Evolutionary conservation across 2,888 invertebrate species (phyloP).

Genomic region (Nematopogon swammerdamellus): DNA sequence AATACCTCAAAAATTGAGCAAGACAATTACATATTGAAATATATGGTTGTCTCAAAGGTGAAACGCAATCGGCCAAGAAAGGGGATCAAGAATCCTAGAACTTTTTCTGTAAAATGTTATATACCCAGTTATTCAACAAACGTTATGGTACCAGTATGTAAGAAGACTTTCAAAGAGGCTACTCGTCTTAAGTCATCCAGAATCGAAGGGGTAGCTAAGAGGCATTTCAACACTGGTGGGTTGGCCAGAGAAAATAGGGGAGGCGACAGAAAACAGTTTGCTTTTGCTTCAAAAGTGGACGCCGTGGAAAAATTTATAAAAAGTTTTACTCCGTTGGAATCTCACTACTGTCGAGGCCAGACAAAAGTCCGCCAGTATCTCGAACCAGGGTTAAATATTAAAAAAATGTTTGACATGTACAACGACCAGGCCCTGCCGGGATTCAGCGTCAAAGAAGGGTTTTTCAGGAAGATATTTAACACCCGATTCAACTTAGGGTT

Average conservation of each 20-base stretch:
- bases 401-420: slow-evolving; percentile 5
- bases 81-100: no score
- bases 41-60: no score
- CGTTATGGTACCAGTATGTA: no score
- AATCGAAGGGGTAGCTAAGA: neutral
- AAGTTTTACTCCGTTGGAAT: neutral
- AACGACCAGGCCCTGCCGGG: slow-evolving; percentile 3
- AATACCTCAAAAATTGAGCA: no score
- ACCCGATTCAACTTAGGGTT: slow-evolving; percentile 9
- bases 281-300: neutral
- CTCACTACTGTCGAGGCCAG: neutral
- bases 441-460: slow-evolving; percentile 1
- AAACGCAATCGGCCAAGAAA: no score
- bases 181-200: no score
- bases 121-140: no score
- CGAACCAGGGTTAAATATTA: no score
- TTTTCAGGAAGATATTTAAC: slow-evolving; percentile 5
- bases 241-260: slow-evolving; percentile 1
- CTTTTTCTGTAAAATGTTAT: no score
- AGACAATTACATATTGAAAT: no score
- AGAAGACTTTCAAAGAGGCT: no score
- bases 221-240: neutral
- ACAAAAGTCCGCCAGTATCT: no score
- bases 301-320: neutral
- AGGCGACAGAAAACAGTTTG: slow-evolving; percentile 1